phyloP scores from a whole-genome alignment of 1,140 invertebrate genomes.

The Scaptodrosophila lebanonensis region DNA sequence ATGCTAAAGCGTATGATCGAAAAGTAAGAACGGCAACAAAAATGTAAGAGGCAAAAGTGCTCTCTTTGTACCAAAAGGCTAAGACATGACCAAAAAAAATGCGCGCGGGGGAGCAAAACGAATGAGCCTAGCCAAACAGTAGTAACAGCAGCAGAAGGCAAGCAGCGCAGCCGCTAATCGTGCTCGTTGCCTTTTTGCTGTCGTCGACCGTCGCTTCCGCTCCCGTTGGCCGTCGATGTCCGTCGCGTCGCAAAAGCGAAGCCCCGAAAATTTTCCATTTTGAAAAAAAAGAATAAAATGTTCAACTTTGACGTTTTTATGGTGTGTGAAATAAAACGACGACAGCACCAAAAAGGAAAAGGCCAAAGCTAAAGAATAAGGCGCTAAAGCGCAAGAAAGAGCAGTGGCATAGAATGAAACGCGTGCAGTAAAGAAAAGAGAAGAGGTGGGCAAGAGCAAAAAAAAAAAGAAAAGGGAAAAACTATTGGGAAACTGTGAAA shows the following conservation, averaged over 20 bases:
- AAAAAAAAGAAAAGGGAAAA: neutral
- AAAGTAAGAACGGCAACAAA: slow-evolving; percentile 50
- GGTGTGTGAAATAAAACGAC: slow-evolving; percentile 14
- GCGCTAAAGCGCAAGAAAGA: slow-evolving; percentile 22
- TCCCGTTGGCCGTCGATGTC: slow-evolving; percentile 48
- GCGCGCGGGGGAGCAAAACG: slow-evolving; percentile 55
- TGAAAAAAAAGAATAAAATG: slow-evolving; percentile 30
- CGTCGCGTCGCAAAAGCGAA: slow-evolving; percentile 49
- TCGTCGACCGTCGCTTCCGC: slow-evolving; percentile 45
- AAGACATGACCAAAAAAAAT: slow-evolving; percentile 39
- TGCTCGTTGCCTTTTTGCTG: slow-evolving; percentile 13
- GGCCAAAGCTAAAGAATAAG: slow-evolving; percentile 34
- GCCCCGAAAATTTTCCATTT: slow-evolving; percentile 30
- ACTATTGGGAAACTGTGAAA: slow-evolving; percentile 12
- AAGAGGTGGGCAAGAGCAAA: slow-evolving; percentile 26
- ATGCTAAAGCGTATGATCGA: slow-evolving; percentile 46
- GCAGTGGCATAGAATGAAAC: slow-evolving; percentile 13
- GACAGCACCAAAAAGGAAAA: slow-evolving; percentile 31
- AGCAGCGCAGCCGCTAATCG: slow-evolving; percentile 69
- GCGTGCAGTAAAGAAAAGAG: slow-evolving; percentile 13
- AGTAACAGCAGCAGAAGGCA: slow-evolving; percentile 38
- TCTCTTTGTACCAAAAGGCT: slow-evolving; percentile 30
- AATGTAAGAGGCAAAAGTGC: slow-evolving; percentile 36
- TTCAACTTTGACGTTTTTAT: slow-evolving; percentile 47
- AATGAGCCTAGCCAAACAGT: slow-evolving; percentile 37